These are phyloP conservation scores for Girardinichthys multiradiatus DNA, from an alignment of 2,113 vertebrate species.

Conservation along the genomic window DNA sequence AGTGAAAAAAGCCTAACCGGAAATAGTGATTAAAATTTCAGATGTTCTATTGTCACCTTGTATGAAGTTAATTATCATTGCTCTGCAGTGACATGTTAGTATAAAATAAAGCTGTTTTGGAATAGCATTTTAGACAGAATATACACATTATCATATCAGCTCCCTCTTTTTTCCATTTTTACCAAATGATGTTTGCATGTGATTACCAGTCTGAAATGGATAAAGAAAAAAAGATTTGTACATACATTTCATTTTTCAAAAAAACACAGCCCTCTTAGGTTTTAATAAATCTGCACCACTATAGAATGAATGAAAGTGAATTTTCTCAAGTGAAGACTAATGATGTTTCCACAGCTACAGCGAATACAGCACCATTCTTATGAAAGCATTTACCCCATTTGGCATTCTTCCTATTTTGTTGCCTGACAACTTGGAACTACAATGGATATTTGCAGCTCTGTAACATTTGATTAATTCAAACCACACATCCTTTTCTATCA, in stretches of 20 bases:
- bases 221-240: background rate
- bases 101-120: background rate
- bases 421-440: background rate
- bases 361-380: background rate
- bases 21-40: constrained; percentile 54
- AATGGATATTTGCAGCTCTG: background rate
- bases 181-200: background rate
- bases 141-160: background rate
- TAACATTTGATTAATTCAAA: background rate
- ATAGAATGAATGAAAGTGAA: background rate
- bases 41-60: constrained; percentile 34
- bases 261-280: background rate
- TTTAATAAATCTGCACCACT: background rate
- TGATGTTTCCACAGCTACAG: background rate
- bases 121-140: background rate
- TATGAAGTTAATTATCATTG: constrained; percentile 37
- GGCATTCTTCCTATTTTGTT: background rate
- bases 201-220: background rate
- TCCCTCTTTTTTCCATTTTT: background rate
- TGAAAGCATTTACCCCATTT: background rate
- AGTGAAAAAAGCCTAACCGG: constrained; percentile 11
- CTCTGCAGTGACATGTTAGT: constrained; percentile 12
- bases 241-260: background rate
- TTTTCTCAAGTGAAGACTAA: background rate
- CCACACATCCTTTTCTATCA: background rate